A percentile compares a stretch with the other conserved stretches of the same genome.
These are phyloP conservation scores for Microplitis demolitor DNA, from an alignment of 1,140 invertebrate species.

Conservation along the genomic window DNA sequence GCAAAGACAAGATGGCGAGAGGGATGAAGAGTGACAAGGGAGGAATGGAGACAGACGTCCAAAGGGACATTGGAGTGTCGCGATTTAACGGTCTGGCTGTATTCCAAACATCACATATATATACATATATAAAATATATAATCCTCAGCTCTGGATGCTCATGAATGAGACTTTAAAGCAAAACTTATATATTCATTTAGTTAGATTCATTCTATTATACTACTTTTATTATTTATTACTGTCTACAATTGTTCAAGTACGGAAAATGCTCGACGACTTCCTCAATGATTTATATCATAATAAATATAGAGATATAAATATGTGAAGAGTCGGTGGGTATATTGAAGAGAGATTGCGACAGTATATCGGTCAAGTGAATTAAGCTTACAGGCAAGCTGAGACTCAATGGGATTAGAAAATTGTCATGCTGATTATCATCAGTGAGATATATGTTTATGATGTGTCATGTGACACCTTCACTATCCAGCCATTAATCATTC, in stretches of 20 bases:
- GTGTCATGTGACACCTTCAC: slow-evolving; percentile 1
- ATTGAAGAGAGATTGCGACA: neutral
- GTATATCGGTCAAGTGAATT: slow-evolving; percentile 24
- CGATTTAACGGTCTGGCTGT: slow-evolving; percentile 10
- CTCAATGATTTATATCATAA: slow-evolving; percentile 5
- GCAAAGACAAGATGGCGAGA: neutral
- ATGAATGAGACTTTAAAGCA: slow-evolving; percentile 1
- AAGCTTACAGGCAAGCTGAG: slow-evolving; percentile 9
- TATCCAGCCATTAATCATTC: neutral
- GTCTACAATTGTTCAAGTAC: neutral
- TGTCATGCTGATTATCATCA: slow-evolving; percentile 10
- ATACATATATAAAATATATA: neutral
- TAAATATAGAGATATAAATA: neutral
- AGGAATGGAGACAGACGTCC: neutral
- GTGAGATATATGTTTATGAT: neutral
- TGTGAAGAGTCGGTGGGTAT: no score
- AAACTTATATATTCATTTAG: no score
- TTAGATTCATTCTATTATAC: neutral
- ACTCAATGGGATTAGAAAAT: slow-evolving; percentile 22
- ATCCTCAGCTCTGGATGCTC: neutral
- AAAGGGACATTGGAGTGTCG: neutral
- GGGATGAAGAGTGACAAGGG: neutral
- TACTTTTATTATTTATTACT: neutral
- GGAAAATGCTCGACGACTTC: slow-evolving; percentile 1
- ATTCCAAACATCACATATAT: neutral